Conservation (phyloP, 2,113 vertebrate genomes). For the Platanista minor region DNA sequence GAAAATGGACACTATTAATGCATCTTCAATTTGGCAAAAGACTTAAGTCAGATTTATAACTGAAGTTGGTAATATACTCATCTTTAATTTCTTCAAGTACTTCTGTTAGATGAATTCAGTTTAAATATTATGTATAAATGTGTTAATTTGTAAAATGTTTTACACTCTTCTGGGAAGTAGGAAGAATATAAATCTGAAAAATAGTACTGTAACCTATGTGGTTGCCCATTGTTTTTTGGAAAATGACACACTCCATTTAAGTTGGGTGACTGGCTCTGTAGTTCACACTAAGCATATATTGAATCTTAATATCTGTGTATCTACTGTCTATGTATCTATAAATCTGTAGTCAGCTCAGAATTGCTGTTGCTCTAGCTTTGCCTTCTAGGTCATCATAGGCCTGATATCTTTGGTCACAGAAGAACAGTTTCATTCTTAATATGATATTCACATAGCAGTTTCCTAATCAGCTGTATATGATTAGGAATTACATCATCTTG, state of each 20-base stretch:
- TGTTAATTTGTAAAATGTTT: slow-evolving; percentile 7
- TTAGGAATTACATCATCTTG: not conserved
- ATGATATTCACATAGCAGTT: not conserved
- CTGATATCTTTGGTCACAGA: not conserved
- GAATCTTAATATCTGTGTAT: not conserved
- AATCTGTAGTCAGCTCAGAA: not conserved
- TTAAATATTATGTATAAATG: slow-evolving; percentile 33
- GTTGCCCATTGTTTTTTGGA: not conserved
- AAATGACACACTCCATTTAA: not conserved
- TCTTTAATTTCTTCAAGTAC: not conserved
- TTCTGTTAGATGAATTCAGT: slow-evolving; percentile 37
- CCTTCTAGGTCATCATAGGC: not conserved
- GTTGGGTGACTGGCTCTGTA: not conserved
- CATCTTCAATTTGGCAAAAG: not conserved
- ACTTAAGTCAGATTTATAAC: not conserved
- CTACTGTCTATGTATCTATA: not conserved
- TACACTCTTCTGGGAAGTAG: not conserved
- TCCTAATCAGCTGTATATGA: not conserved
- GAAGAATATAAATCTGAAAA: slow-evolving; percentile 2
- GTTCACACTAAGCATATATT: not conserved
- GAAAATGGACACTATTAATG: not conserved
- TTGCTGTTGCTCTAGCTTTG: not conserved
- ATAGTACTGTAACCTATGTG: not conserved
- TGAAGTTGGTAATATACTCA: not conserved
- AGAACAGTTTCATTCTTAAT: not conserved